These are phyloP conservation scores for Latrodectus hesperus DNA, from an alignment of 2,888 invertebrate genomes.

Conservation along the genomic window DNA sequence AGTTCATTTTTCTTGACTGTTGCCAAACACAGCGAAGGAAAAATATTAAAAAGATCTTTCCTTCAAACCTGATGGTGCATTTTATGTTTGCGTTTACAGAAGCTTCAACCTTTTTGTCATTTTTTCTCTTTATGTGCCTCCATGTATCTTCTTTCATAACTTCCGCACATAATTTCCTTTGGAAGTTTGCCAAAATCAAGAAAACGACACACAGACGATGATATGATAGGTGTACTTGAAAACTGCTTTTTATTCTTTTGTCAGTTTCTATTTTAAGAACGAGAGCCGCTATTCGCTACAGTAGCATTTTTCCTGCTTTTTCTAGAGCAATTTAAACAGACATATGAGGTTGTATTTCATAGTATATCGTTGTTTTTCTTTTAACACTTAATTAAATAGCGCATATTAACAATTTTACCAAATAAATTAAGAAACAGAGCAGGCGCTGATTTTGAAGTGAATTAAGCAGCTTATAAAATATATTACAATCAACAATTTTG, in stretches of 20 bases:
- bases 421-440: too few relatives aligned
- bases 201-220: background rate
- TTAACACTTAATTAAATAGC: too few relatives aligned
- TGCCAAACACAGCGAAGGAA: constrained; percentile 24
- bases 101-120: constrained; percentile 29
- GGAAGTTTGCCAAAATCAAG: constrained; percentile 27
- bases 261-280: constrained; percentile 28
- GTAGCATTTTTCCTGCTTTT: background rate
- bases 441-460: too few relatives aligned
- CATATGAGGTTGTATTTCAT: too few relatives aligned
- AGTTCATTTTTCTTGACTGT: constrained; percentile 45
- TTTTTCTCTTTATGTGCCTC: constrained; percentile 2
- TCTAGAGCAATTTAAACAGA: too few relatives aligned
- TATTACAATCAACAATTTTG: too few relatives aligned
- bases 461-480: too few relatives aligned
- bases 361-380: too few relatives aligned
- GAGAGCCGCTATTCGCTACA: background rate
- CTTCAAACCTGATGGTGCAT: constrained; percentile 16
- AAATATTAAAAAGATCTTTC: constrained; percentile 19
- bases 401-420: too few relatives aligned
- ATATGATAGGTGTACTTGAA: constrained; percentile 14
- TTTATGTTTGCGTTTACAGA: constrained; percentile 40
- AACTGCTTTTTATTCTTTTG: constrained; percentile 14
- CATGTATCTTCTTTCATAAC: constrained; percentile 20
- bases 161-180: constrained; percentile 10